Conservation (phyloP, 2,888 invertebrate species). For the Cylloceria caligata region DNA sequence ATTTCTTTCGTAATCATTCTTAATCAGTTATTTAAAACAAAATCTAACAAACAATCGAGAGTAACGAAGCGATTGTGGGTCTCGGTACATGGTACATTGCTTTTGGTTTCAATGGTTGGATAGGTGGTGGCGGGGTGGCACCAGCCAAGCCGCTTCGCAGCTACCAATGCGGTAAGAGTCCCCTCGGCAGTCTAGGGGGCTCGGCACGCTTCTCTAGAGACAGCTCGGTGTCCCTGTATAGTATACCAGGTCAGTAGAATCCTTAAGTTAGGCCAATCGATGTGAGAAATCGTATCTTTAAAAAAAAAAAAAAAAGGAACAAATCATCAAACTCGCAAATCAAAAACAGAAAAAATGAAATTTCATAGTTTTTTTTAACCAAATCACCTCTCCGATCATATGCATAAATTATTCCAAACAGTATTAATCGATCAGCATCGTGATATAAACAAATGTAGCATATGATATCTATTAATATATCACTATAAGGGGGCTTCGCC, state of each 20-base stretch:
- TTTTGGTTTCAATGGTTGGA: slow-evolving; percentile 81
- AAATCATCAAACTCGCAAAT: not conserved
- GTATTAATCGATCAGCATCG: not conserved
- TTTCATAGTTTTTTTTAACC: not conserved
- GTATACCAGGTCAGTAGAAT: slow-evolving; percentile 86
- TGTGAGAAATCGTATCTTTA: slow-evolving; percentile 57
- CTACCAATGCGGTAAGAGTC: slow-evolving; percentile 85
- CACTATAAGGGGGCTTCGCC: too few relatives aligned
- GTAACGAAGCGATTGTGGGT: slow-evolving; percentile 66
- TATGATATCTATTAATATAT: too few relatives aligned
- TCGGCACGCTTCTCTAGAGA: slow-evolving; percentile 83
- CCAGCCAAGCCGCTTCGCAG: slow-evolving; percentile 88
- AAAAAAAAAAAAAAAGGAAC: slow-evolving; percentile 25
- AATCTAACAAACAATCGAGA: slow-evolving; percentile 4
- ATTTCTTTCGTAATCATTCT: slow-evolving; percentile 27
- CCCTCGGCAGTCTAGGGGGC: slow-evolving; percentile 84
- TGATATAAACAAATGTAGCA: not conserved
- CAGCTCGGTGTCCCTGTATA: slow-evolving; percentile 86
- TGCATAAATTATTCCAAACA: not conserved
- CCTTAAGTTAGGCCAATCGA: slow-evolving; percentile 69
- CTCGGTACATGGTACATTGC: slow-evolving; percentile 75
- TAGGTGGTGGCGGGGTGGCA: slow-evolving; percentile 84
- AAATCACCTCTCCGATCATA: not conserved
- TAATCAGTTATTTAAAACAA: slow-evolving; percentile 19
- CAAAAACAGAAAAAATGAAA: slow-evolving; percentile 3